Evolutionary conservation across 1,140 invertebrate species (phyloP), one percentile per base, ranked within the genome.

Genomic region (Oscheius sp.): DNA sequence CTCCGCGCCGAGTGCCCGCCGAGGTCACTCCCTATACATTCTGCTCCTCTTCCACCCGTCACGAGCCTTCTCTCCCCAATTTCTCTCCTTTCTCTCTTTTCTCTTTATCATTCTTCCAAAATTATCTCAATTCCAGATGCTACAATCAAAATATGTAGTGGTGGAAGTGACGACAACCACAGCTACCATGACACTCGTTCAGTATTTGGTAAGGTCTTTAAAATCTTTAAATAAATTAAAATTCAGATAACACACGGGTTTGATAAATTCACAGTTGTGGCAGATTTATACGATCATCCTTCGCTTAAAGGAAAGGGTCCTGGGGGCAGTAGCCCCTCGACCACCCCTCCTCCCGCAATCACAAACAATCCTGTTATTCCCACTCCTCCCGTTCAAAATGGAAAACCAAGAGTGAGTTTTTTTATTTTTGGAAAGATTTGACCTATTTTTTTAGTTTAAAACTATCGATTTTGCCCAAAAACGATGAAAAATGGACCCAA

Each of bases 221-320:
- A 59, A 59, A 59, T 59, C 20, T 28, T 10, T 23, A 13, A 23
- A 59, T 20, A 23, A 15, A 15, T 10, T 42, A n/a, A 42, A 42
- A 10, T 42, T 64, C 59, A 71, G 69, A 58, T 71, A 64, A 71
- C 69, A n/a, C 69, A 71, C 38, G 69, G 69, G 2, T 71, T 64
- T 46, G 69, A 71, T n/a, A 71, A 71, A 58, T 71, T 71, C 34
- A 58, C 69, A 49, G 69, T 71, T 4, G 69, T 71, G 1, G 34
- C 58, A 7, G 69, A 71, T 26, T 34, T 71, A 18, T 20, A 49
- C n/a, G 69, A 71, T 35, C 69, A 71, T 32, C 69, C 69, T 20
- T 71, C 69, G 3, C 45, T 71, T 26, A 71, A 71, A 26, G 58
- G 42, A 4, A 71, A 71, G 34, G 67, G 55, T 32, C 45, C 38